Base-by-base conservation (phyloP, 2,888 invertebrate species). In the Thymelicus sylvestris region DNA sequence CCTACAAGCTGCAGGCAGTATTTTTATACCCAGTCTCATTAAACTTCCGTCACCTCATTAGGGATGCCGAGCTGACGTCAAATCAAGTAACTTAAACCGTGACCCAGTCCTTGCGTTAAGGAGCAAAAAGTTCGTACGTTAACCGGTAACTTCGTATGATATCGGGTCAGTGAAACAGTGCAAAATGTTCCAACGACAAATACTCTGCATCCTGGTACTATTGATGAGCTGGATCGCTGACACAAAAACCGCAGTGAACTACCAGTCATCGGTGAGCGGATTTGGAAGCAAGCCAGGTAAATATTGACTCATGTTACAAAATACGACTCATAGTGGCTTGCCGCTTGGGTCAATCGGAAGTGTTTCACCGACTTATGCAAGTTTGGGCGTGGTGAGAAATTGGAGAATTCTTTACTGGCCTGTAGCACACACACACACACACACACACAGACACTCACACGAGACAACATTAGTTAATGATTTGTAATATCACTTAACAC, bases 241-340 rank as follows among this genome's bases (percentile, higher is more conserved):
- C 71, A 87, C 89, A 39, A 84, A 85, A 67, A 88, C 31, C 31
- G 31, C 92, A 0, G 90, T 88, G 66, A 90, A 85, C 75, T 87
- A 86, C 72, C 87, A 86, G 73, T 77, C 85, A 12, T 76, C 86
- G 6, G 76, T 88, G 64, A 84, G 83, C 73, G 81, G 77, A 67
- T 76, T 87, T 73, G 86, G 83, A 31, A 75, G 78, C 47, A 92
- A 92, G 75, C 75, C 91, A 88, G 91, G 85, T 88, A 90, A 86
- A 24, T 65, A 60, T 64, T n/a, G 24, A 38, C 38, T 39, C 10
- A 59, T 44, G 12, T 38, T n/a, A 38, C 12, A 55, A 55, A 55
- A 52, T 52, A 44, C 4, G 4, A 41, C 41, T 8, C 8, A 41
- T 41, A 10, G 12, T 10, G 19, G 2, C n/a, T n/a, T n/a, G n/a